Evolutionary conservation across 2,888 invertebrate species (phyloP), one percentile per base, ranked within the genome.

Genomic region (Adela reaumurella): DNA sequence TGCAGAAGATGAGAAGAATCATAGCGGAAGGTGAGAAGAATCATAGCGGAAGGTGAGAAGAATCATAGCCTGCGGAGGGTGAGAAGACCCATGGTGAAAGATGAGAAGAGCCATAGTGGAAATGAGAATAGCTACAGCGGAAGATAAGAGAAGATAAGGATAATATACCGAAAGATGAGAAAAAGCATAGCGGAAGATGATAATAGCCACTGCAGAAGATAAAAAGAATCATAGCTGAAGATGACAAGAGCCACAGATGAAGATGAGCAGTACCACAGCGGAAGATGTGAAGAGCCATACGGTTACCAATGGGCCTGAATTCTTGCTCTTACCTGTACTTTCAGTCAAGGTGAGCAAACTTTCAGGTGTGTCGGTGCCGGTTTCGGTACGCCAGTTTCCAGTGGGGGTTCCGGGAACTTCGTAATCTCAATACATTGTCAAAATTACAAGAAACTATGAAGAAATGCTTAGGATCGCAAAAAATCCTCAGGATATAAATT

Each of bases 311-410:
- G 84, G 84, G 88, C 89, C 89, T 89, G 89, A 89, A 87, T 87
- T 84, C 81, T 88, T 89, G 88, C 89, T 88, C 86, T 81, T 81
- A 88, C 88, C 83, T 88, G 84, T 84, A 70, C 35, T 74, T 77
- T 71, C 60, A 55, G 59, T 71, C 70, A 71, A 88, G 89, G 88
- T 89, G 89, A 89, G 89, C 89, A 89, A 89, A 89, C 88, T 88
- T 89, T 89, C 89, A 89, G 89, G 89, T 89, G 89, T 88, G 88
- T 88, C 84, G 82, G 83, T 82, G 74, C 74, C 73, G 69, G 62
- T 70, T 68, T 59, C 52, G 57, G 72, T 53, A 58, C 24, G 8
- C 8, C 24, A 24, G n/a, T n/a, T n/a, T n/a, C n/a, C n/a, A n/a
- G n/a, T n/a, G n/a, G n/a, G n/a, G n/a, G n/a, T n/a, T n/a, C n/a